Percentiles rank a stretch among this genome's conserved stretches.
These are phyloP conservation scores for Tubulanus polymorphus DNA, from an alignment of 2,888 invertebrate genomes.

Conservation along the genomic window DNA sequence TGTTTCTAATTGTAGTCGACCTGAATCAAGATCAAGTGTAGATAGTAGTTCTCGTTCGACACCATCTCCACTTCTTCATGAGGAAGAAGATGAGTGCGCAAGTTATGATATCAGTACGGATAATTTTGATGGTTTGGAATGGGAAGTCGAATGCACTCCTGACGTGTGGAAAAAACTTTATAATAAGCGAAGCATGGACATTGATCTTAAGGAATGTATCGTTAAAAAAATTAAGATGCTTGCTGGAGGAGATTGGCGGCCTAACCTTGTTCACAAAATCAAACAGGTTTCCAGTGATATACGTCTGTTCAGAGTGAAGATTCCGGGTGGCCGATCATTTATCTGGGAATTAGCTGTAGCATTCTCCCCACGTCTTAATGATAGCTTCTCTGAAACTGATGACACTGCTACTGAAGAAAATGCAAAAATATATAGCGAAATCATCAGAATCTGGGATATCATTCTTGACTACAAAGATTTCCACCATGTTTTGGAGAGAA, in stretches of 20 bases:
- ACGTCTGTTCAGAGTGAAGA: constrained; percentile 30
- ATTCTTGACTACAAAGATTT: constrained; percentile 27
- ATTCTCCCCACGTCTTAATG: constrained; percentile 35
- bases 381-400: constrained; percentile 24
- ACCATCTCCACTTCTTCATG: too few relatives aligned
- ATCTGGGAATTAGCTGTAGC: constrained; percentile 41
- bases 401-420: constrained; percentile 23
- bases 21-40: not conserved
- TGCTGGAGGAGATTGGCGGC: constrained; percentile 38
- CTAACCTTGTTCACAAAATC: constrained; percentile 26
- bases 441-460: constrained; percentile 28
- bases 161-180: constrained; percentile 33
- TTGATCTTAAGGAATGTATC: constrained; percentile 27
- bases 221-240: constrained; percentile 30
- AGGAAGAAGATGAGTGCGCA: not conserved
- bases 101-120: constrained; percentile 16
- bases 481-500: constrained; percentile 20
- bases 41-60: too few relatives aligned
- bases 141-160: constrained; percentile 45
- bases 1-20: constrained; percentile 13
- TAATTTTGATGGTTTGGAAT: constrained; percentile 35
- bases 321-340: constrained; percentile 23
- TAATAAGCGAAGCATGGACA: constrained; percentile 25
- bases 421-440: constrained; percentile 36
- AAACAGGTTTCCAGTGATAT: constrained; percentile 25